phyloP scores from a whole-genome alignment of 2,888 invertebrate genomes.

The Busseola fusca region DNA sequence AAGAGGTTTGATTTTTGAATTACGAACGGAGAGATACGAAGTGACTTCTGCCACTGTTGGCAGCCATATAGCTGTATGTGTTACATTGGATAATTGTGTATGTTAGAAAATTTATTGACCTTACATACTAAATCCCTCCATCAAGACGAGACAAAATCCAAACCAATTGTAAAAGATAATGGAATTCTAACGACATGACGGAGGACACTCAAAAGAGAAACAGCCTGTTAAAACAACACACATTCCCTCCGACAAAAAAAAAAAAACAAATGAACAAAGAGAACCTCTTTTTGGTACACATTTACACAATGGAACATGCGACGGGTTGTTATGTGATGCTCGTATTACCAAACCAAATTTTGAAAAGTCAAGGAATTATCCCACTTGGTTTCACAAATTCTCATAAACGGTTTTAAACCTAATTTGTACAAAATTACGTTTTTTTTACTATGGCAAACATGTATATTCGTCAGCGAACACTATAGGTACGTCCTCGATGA shows the following conservation, averaged over 20 bases:
- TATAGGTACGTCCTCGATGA: slow-evolving; percentile 57
- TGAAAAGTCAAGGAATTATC: slow-evolving; percentile 12
- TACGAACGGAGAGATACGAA: slow-evolving; percentile 3
- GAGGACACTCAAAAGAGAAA: slow-evolving; percentile 37
- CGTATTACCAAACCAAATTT: slow-evolving; percentile 38
- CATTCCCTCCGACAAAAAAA: slow-evolving; percentile 56
- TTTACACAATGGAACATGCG: slow-evolving; percentile 65
- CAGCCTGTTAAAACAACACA: slow-evolving; percentile 58
- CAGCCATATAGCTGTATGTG: no score
- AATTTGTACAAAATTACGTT: background rate
- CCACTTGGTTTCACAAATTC: slow-evolving; percentile 17
- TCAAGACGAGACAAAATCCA: background rate
- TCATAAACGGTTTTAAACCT: slow-evolving; percentile 4
- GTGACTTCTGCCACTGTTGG: background rate
- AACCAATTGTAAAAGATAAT: slow-evolving; percentile 14
- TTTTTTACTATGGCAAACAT: background rate
- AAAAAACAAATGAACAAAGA: slow-evolving; percentile 58
- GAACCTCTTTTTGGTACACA: slow-evolving; percentile 61
- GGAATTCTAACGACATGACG: slow-evolving; percentile 18
- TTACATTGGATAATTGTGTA: background rate
- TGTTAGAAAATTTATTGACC: background rate
- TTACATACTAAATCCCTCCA: background rate
- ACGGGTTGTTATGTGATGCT: slow-evolving; percentile 49
- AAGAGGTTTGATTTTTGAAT: slow-evolving; percentile 17
- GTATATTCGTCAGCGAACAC: slow-evolving; percentile 15